Percentiles rank a stretch among this genome's conserved stretches.
Conservation (phyloP, 1,140 invertebrate genomes). For the Idris sp. region DNA sequence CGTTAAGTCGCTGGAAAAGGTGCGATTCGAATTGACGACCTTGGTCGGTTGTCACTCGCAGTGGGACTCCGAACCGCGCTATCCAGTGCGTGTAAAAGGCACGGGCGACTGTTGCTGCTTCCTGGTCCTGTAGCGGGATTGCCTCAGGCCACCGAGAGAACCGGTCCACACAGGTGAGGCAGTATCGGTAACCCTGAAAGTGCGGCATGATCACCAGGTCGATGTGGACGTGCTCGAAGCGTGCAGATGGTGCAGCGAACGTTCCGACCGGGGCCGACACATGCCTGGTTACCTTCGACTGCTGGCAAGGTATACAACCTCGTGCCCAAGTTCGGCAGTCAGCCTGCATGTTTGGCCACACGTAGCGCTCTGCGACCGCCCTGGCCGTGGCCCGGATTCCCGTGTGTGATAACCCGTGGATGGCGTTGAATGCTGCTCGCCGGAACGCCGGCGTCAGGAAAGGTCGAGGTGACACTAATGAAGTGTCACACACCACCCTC, state of each 20-base stretch:
- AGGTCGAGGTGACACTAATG: no score
- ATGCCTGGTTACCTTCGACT: no score
- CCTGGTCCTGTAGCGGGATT: constrained; percentile 56
- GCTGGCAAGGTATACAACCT: no score
- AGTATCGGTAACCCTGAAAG: no score
- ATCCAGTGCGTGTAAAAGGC: constrained; percentile 54
- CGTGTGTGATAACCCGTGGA: constrained; percentile 13
- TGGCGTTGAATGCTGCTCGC: no score
- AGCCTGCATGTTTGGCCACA: constrained; percentile 30
- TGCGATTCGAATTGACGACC: constrained; percentile 27
- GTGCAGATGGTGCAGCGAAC: no score
- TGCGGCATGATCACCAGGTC: no score
- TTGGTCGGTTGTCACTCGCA: constrained; percentile 22
- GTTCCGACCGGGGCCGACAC: no score
- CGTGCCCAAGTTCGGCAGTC: constrained; percentile 15
- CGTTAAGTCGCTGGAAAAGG: constrained; percentile 4
- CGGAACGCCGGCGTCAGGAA: no score
- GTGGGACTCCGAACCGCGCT: constrained; percentile 3
- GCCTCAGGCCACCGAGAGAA: constrained; percentile 34
- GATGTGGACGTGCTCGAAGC: no score
- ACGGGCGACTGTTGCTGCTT: constrained; percentile 54
- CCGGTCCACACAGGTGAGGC: no score
- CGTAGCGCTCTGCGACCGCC: constrained; percentile 13
- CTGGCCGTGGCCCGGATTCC: constrained; percentile 16
- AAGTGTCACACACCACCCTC: no score